Percentiles rank a stretch among this genome's conserved stretches.
Conservation (phyloP, 2,113 vertebrate genomes). For the Oreocharis arfaki region DNA sequence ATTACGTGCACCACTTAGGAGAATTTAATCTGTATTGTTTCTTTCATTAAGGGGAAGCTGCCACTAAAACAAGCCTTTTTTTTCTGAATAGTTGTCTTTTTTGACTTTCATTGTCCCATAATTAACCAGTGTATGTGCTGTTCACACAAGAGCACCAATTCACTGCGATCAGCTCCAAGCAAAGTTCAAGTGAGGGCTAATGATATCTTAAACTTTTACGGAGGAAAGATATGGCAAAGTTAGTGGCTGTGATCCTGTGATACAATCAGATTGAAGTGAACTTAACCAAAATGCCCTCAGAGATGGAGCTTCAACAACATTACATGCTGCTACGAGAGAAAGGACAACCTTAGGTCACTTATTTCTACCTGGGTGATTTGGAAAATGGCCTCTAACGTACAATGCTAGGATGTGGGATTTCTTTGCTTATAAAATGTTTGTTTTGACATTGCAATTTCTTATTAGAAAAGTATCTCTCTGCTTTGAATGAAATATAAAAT, state of each 20-base stretch:
- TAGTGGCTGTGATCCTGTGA: constrained; percentile 8
- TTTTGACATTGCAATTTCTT: not conserved
- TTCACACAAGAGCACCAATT: not conserved
- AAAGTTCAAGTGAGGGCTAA: constrained; percentile 13
- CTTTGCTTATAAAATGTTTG: not conserved
- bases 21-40: not conserved
- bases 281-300: not conserved
- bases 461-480: not conserved
- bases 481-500: not conserved
- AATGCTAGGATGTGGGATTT: not conserved
- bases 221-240: not conserved
- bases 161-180: not conserved
- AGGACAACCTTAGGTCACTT: not conserved
- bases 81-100: not conserved
- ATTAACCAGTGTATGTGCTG: not conserved
- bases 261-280: not conserved
- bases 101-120: not conserved
- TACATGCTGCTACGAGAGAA: not conserved
- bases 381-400: not conserved
- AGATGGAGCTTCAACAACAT: not conserved
- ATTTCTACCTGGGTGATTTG: not conserved
- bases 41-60: not conserved
- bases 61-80: not conserved
- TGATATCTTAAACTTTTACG: constrained; percentile 7
- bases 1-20: not conserved